Evolutionary conservation across 2,113 vertebrate species (phyloP).

Genomic region (Sitta europaea): DNA sequence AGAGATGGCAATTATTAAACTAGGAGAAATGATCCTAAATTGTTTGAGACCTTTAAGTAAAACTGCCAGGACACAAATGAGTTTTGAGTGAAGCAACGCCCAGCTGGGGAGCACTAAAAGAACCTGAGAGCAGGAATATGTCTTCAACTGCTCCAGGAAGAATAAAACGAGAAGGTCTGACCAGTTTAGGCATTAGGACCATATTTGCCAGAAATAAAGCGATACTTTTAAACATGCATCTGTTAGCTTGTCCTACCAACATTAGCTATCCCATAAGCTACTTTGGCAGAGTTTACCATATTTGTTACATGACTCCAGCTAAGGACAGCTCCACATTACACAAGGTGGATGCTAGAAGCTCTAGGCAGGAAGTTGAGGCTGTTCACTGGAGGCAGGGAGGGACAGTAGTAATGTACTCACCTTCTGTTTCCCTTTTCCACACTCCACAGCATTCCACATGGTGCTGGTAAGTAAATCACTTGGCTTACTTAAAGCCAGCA

Average conservation of each 20-base stretch:
- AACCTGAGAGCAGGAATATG: background rate
- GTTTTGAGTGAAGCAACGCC: background rate
- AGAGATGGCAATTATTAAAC: background rate
- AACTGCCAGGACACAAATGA: background rate
- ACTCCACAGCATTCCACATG: background rate
- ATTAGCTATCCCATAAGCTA: background rate
- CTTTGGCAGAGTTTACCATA: background rate
- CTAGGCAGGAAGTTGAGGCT: background rate
- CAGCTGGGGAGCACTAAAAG: background rate
- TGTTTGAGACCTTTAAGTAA: background rate
- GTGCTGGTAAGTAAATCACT: conserved; percentile 43
- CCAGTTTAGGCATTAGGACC: background rate
- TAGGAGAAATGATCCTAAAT: background rate
- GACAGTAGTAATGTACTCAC: background rate
- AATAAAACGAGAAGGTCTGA: background rate
- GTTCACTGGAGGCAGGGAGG: background rate
- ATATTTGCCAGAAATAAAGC: background rate
- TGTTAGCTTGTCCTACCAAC: background rate
- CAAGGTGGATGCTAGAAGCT: background rate
- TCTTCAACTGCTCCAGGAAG: background rate
- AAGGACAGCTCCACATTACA: background rate
- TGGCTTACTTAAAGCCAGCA: conserved; percentile 42
- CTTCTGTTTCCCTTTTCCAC: background rate
- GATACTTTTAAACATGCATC: background rate
- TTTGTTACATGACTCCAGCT: background rate